A percentile compares a stretch with the other conserved stretches of the same genome.
Conservation (phyloP, 2,797 vertebrate species). For the Distichodus sexfasciatus region DNA sequence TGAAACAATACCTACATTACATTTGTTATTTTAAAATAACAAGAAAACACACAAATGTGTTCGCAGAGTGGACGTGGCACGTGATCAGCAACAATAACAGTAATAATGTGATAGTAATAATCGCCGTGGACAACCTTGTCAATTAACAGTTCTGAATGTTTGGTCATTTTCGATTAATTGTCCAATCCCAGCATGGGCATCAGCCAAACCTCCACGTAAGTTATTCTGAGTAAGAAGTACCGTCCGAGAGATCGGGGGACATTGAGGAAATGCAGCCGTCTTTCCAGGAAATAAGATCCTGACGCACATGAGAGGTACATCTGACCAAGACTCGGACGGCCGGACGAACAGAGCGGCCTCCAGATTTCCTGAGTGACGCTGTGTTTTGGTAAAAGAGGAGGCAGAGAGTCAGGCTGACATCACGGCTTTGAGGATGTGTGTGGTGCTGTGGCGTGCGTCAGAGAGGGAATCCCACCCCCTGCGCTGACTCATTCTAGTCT, state of each 20-base stretch:
- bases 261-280: conserved; percentile 6
- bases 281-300: conserved; percentile 21
- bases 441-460: conserved; percentile 7
- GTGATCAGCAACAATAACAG: no score
- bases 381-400: neutral
- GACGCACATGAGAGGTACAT: neutral
- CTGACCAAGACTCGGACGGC: no score
- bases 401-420: conserved; percentile 22
- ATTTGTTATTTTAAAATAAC: no score
- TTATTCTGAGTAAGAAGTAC: neutral
- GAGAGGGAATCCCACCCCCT: conserved; percentile 37
- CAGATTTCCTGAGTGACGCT: conserved; percentile 20
- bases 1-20: no score
- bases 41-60: no score
- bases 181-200: no score
- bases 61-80: no score
- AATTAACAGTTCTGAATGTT: no score
- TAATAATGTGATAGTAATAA: no score
- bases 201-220: neutral
- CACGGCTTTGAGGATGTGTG: conserved; percentile 14
- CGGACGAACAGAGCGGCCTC: conserved; percentile 1
- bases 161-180: no score
- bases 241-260: conserved; percentile 5
- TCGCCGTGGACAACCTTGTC: no score
- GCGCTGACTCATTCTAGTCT: conserved; percentile 41